A percentile compares a stretch with the other conserved stretches of the same genome.
These are phyloP conservation scores for Sapayoa aenigma DNA, from an alignment of 2,113 vertebrate species.

Conservation along the genomic window DNA sequence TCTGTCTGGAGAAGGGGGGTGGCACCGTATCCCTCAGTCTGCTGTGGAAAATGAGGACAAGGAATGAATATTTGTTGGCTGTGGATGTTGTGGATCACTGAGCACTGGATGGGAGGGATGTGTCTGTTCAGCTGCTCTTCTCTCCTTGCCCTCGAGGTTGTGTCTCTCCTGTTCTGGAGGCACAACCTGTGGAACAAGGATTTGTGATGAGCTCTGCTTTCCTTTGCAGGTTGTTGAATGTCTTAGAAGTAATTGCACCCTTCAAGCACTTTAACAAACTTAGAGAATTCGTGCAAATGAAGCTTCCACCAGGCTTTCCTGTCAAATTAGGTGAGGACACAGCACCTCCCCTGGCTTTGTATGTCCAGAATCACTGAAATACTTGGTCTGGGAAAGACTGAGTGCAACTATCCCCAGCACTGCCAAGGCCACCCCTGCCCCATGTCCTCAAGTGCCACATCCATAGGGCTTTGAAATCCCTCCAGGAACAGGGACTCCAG, in stretches of 20 bases:
- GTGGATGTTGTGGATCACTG: fast-evolving
- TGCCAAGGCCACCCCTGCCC: background rate
- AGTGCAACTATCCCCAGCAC: background rate
- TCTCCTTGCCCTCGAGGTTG: background rate
- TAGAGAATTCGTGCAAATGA: constrained; percentile 99
- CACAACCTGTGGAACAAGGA: background rate
- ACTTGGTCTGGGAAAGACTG: background rate
- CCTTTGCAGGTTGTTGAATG: constrained; percentile 90
- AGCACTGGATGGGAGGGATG: background rate
- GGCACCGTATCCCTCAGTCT: background rate
- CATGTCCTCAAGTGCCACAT: background rate
- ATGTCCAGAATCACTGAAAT: background rate
- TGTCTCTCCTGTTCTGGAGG: background rate
- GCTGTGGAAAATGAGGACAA: fast-evolving
- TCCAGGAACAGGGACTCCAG: background rate
- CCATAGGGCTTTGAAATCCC: background rate
- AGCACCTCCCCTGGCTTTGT: fast-evolving
- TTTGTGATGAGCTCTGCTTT: background rate
- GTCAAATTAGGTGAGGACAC: constrained; percentile 89
- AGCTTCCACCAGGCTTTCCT: constrained; percentile 97
- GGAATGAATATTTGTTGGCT: background rate
- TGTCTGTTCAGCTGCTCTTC: background rate
- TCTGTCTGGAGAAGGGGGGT: no score
- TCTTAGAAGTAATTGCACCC: constrained; percentile 97
- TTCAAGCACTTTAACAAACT: constrained; percentile 99